Evolutionary conservation across 64 coral and sea anemone genomes (phyloP), one percentile per base, ranked within the genome.

Genomic region (Orbicella faveolata): DNA sequence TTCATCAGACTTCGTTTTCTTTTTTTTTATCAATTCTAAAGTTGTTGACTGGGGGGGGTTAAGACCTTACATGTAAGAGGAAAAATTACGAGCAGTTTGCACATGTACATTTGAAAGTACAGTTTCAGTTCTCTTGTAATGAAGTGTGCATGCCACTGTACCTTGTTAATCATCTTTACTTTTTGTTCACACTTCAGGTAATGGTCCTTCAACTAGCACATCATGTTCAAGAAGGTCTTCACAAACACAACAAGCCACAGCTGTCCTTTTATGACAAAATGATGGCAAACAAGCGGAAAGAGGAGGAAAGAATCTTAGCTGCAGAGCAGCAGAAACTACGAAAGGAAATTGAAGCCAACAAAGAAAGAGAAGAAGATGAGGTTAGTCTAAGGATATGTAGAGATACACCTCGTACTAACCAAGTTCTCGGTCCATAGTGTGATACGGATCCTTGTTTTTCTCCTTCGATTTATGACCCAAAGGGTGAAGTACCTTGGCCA

Each of bases 211-310:
- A 99, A 57, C 70, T 99, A 44, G 97, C 97, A 54, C 97, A 99
- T 19, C 91, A 93, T 89, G 94, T 99, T 66, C 97, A 99, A 86
- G 87, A 83, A 21, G 95, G 70, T 81, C 91, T 99, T 67, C 97
- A 99, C 75, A 51, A 87, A 37, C 91, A 96, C 91, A 99, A 99
- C 78, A 79, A 95, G 9, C 97, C 94, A 11, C 93, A 89, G 13
- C 65, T 90, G 57, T 99, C 97, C 26, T 99, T 99, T 83, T 99
- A 96, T 85, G 97, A 99, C 6, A 89, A 99, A 48, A 99, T 99
- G 97, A 99, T 99, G 91, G 83, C 88, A 34, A 96, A 99, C 54
- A 99, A 99, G 64, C 73, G 17, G 0, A 81, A 89, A 41, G 91
- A 95, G 70, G 91, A 93, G 52, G 88, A 91, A 18, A 83, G 92